Conservation (phyloP, 2,113 vertebrate species). For the rat (Rattus norvegicus) region DNA sequence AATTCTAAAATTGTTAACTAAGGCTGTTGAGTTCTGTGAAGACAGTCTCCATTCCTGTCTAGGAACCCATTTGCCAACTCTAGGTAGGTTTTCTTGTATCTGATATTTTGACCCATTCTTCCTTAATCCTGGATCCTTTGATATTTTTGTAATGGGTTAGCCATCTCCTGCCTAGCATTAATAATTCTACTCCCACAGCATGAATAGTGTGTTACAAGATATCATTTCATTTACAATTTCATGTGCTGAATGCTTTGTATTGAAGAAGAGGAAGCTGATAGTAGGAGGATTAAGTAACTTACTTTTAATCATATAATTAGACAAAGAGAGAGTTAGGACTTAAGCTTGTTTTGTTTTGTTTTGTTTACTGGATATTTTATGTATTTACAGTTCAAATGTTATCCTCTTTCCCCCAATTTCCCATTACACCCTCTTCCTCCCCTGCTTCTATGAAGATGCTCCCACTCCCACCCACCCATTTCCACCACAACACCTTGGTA, state of each 20-base stretch:
- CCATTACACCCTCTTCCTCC: too few relatives aligned
- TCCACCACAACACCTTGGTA: too few relatives aligned
- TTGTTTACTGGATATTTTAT: too few relatives aligned
- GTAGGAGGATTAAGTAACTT: not conserved
- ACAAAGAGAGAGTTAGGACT: not conserved
- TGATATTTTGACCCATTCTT: not conserved
- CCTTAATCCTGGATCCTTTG: not conserved
- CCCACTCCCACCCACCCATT: too few relatives aligned
- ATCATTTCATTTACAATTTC: not conserved
- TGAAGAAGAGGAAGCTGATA: not conserved
- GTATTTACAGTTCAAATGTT: too few relatives aligned
- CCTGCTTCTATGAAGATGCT: too few relatives aligned
- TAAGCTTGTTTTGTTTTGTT: not conserved
- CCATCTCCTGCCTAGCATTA: not conserved
- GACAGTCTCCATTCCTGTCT: not conserved
- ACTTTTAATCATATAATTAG: not conserved
- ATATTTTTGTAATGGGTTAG: not conserved
- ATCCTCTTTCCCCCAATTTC: too few relatives aligned
- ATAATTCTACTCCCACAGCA: not conserved
- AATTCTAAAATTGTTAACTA: slow-evolving; percentile 23
- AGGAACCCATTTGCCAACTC: not conserved
- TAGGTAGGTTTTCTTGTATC: not conserved
- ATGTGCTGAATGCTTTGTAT: not conserved
- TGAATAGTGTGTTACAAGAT: not conserved
- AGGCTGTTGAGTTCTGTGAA: not conserved